Base-by-base conservation (phyloP, 2,888 invertebrate species). In the Elaeidobius kamerunicus region DNA sequence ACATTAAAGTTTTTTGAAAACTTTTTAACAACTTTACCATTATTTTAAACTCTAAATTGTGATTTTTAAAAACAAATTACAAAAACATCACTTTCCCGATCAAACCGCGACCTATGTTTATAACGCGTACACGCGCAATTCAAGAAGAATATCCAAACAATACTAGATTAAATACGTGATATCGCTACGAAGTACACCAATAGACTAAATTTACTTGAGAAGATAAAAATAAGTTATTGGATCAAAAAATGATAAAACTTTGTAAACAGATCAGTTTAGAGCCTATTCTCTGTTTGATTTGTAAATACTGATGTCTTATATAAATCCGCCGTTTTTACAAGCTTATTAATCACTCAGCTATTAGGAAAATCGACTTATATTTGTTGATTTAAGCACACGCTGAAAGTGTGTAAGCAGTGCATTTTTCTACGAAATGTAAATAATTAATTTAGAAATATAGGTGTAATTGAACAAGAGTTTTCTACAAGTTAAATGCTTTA, bases 171-270 rank as follows among this genome's bases (percentile, higher is more conserved):
- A 12, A 43, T 32, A 32, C 43, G 44, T 36, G 20, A 23, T 36
- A 45, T 35, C 35, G 17, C 20, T 35, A 34, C 14, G 35, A 45
- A 36, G 35, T 45, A 11, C 44, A 19, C 23, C 20, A 30, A 23
- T 5, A 36, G 12, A 45, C 35, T 45, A 36, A 44, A 23, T 36
- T 45, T 35, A 20, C 35, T 36, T 36, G 16, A 45, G 44, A 35
- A 15, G 44, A 45, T 45, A 45, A 45, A 45, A 45, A 15, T 35
- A 45, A 45, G 17, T 35, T 45, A 45, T 45, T 45, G 44, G 44
- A 45, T 45, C 44, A 45, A 45, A 45, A 45, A 45, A 35, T 45
- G 44, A 45, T 45, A 45, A 45, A 45, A 32, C 20, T 45, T 45
- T 45, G 44, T 45, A 45, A 45, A 45, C 44, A 45, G 14, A 45